phyloP scores from a whole-genome alignment of 2,888 invertebrate species.

The Agrotis puta region DNA sequence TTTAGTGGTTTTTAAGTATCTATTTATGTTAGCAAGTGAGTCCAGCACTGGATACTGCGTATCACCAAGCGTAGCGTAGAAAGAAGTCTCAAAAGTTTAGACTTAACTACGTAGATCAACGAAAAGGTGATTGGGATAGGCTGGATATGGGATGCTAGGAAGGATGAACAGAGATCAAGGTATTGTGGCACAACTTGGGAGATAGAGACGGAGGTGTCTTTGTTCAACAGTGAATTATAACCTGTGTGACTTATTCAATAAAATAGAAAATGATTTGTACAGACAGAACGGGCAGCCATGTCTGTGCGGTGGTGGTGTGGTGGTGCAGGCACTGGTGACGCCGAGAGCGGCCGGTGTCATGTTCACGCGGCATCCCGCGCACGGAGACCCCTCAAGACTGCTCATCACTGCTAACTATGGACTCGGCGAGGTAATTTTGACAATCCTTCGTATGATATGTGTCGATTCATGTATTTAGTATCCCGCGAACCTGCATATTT shows the following conservation, averaged over 20 bases:
- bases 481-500: no score
- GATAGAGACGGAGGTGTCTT: neutral
- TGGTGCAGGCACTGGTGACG: conserved; percentile 94
- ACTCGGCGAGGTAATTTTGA: conserved; percentile 93
- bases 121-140: neutral
- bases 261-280: conserved; percentile 27
- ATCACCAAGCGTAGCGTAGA: no score
- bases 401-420: conserved; percentile 95
- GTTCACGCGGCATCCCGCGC: conserved; percentile 95
- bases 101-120: neutral
- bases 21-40: no score
- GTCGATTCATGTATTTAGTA: no score
- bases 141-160: neutral
- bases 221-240: neutral
- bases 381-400: conserved; percentile 92
- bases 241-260: neutral
- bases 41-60: no score
- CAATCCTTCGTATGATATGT: neutral
- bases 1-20: no score
- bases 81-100: no score
- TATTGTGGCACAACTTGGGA: neutral
- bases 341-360: conserved; percentile 95
- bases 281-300: conserved; percentile 94
- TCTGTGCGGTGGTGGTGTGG: conserved; percentile 94
- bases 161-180: no score